Base-by-base conservation (phyloP, 1,140 invertebrate genomes). In the Samia ricini region DNA sequence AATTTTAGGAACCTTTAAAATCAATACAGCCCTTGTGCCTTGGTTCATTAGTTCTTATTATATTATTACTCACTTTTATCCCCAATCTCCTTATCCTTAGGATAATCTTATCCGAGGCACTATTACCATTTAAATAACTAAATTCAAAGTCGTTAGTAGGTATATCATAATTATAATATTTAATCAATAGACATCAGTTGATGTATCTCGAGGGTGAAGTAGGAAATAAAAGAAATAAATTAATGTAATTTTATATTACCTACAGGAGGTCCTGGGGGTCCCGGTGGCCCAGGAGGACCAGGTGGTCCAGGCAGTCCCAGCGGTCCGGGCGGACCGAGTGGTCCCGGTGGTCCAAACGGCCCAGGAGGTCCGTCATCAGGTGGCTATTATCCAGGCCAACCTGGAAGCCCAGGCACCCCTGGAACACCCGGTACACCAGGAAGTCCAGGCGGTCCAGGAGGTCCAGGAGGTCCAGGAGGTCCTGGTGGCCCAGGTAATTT, bases 391-490 rank as follows among this genome's bases (percentile, higher is more conserved):
- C 70, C 73, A 18, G 71, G 68, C 23, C 60, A 66, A 50, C 67
- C 70, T 7, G 73, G 72, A 48, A 24, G 19, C 4, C 72, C 69
- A 4, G 68, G 76, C 6, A 74, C 63, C 2, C 74, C 72, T 26
- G 36, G 56, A 18, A 24, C 57, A 0, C 66, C 68, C 2, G 68
- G 68, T 19, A 21, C 20, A 15, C 66, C 66, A 5, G 70, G 66
- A 19, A 36, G 54, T 10, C 81, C 81, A 48, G 83, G 77, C 7
- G 60, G 49, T 2, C 71, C 77, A 6, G 72, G 72, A 26, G 62
- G 57, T 23, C 69, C 73, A 7, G 72, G 67, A 8, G 52, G 63
- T 1, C 63, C 63, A 52, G 71, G 67, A 36, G 60, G 24, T 26
- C 70, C 58, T 7, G 65, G 68, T n/a, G 54, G 61, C 19, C 71